A percentile compares a stretch with the other conserved stretches of the same genome.
These are phyloP conservation scores for Ciconia boyciana DNA, from an alignment of 2,113 vertebrate species.

Conservation along the genomic window DNA sequence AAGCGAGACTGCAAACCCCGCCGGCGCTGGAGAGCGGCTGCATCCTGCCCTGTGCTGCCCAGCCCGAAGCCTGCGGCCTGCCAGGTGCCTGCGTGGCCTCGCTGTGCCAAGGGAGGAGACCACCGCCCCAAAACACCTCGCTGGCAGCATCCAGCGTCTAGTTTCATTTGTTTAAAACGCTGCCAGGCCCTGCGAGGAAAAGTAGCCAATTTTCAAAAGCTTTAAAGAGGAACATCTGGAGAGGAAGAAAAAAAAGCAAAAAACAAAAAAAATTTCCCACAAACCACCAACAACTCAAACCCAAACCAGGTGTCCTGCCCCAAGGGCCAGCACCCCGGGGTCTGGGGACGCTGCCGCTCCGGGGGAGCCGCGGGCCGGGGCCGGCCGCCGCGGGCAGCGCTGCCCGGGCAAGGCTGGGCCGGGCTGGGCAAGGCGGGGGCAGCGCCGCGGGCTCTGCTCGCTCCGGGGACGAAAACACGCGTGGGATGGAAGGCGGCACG, in stretches of 20 bases:
- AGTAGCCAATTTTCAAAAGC: background rate
- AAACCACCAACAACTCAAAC: background rate
- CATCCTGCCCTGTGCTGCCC: background rate
- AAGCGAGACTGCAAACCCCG: background rate
- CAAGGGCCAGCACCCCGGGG: background rate
- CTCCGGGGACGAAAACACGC: background rate
- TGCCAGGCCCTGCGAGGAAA: background rate
- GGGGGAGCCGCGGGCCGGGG: background rate
- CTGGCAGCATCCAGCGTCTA: background rate
- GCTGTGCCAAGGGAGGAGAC: background rate
- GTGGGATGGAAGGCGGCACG: too few species aligned
- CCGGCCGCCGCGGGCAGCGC: background rate
- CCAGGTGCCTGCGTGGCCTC: too few species aligned
- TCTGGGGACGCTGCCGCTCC: background rate
- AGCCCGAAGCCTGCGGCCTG: background rate
- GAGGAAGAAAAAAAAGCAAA: background rate
- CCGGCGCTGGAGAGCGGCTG: background rate
- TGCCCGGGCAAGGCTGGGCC: background rate
- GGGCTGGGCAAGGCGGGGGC: background rate
- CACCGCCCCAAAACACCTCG: background rate
- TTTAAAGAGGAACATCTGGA: background rate
- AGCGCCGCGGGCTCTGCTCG: background rate
- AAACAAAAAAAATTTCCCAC: background rate
- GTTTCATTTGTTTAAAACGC: background rate
- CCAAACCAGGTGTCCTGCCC: background rate